Percentiles rank a stretch among this genome's conserved stretches.
phyloP scores from a whole-genome alignment of 2,113 vertebrate species.

The Paracanthobrama guichenoti region DNA sequence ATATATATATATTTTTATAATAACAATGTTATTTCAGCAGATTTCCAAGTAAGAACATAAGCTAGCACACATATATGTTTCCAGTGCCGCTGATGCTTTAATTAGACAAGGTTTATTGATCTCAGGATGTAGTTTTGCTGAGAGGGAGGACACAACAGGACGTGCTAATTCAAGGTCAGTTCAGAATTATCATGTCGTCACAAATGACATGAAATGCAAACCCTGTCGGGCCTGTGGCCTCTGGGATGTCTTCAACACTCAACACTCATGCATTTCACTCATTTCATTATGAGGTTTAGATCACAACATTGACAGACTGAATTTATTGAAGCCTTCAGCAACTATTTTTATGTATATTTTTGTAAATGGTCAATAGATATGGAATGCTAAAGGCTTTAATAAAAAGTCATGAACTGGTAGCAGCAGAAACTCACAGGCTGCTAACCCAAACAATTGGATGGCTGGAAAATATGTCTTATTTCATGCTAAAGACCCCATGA shows the following conservation, averaged over 20 bases:
- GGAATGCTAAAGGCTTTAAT: conserved; percentile 44
- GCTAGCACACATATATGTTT: conserved; percentile 3
- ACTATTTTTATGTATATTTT: neutral
- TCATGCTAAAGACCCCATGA: neutral
- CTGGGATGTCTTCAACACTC: conserved; percentile 7
- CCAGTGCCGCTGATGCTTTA: conserved; percentile 4
- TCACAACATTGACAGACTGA: conserved; percentile 27
- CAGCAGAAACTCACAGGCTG: conserved; percentile 54
- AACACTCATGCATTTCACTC: conserved; percentile 44
- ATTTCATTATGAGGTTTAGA: conserved; percentile 36
- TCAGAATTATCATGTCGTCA: conserved; percentile 32
- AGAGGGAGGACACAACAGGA: conserved; percentile 6
- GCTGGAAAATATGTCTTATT: neutral
- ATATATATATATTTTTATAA: no score
- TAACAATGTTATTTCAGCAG: neutral
- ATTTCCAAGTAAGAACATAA: conserved; percentile 27
- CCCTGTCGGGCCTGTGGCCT: conserved; percentile 26
- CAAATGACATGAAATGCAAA: conserved; percentile 43
- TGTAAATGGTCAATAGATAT: neutral
- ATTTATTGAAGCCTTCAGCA: conserved; percentile 24
- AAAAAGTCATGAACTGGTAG: conserved; percentile 39
- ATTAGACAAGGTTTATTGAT: conserved; percentile 34
- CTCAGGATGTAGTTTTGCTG: conserved; percentile 42
- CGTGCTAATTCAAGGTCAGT: conserved; percentile 46
- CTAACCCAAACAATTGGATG: neutral